Conservation (phyloP, 2,888 invertebrate genomes). For the Nephrotoma flavescens region DNA sequence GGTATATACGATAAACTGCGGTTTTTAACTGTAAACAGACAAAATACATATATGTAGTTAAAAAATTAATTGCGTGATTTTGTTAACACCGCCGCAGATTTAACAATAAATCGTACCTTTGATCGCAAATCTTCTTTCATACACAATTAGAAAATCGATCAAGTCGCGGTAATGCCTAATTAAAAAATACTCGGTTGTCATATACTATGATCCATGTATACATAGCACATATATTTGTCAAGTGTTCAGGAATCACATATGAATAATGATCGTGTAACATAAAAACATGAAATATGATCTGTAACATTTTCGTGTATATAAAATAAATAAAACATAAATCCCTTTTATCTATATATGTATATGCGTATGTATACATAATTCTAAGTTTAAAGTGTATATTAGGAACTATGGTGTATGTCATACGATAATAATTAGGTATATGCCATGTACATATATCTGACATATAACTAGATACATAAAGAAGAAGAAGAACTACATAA, state of each 20-base stretch:
- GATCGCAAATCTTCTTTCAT: not conserved
- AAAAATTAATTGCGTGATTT: not conserved
- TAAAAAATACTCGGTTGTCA: not conserved
- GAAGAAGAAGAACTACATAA: not conserved
- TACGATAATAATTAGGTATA: not conserved
- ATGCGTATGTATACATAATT: not conserved
- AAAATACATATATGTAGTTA: not conserved
- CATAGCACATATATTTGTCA: not conserved
- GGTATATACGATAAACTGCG: not conserved
- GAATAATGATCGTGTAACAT: not conserved
- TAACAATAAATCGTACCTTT: not conserved
- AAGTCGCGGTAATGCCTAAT: not conserved
- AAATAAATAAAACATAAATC: not conserved
- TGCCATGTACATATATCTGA: not conserved
- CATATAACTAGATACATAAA: not conserved
- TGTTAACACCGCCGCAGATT: not conserved
- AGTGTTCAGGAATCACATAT: not conserved
- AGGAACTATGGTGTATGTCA: not conserved
- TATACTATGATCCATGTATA: not conserved
- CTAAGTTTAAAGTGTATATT: not conserved
- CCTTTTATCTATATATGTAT: not conserved
- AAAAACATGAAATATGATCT: not conserved
- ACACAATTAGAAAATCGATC: not conserved
- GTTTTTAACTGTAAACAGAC: not conserved
- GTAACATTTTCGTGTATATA: not conserved